These are phyloP conservation scores for Leptosomus discolor DNA, from an alignment of 2,113 vertebrate species.

Conservation along the genomic window DNA sequence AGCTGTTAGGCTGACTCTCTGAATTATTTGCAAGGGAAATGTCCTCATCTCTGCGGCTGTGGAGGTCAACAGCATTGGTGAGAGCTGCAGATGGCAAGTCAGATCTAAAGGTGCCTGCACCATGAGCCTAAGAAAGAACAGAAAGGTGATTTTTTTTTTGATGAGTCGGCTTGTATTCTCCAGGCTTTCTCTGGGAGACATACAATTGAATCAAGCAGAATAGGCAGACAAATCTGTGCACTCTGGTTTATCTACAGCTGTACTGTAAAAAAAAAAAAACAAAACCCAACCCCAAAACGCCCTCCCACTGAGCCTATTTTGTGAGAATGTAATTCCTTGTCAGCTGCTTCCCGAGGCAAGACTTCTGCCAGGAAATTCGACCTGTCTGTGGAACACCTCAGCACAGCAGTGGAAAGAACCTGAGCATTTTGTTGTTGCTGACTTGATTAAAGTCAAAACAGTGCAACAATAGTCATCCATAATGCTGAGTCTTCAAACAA, in stretches of 20 bases:
- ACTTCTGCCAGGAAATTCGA: neutral
- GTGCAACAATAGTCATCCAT: neutral
- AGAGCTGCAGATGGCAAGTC: neutral
- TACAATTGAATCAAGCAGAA: neutral
- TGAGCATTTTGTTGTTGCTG: neutral
- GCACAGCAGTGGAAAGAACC: neutral
- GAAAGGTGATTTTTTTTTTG: neutral
- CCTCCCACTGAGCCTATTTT: neutral
- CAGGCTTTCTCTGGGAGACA: neutral
- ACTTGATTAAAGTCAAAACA: neutral
- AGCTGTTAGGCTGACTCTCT: neutral
- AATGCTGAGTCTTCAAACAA: neutral
- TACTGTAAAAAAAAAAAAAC: neutral
- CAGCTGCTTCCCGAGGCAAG: neutral
- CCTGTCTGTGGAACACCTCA: neutral
- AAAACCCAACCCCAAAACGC: too few relatives aligned
- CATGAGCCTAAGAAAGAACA: neutral
- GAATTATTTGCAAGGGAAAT: neutral
- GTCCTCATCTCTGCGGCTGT: neutral
- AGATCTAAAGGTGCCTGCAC: neutral
- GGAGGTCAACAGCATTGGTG: neutral
- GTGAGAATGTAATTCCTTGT: neutral
- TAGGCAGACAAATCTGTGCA: neutral
- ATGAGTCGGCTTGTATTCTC: neutral
- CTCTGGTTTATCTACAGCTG: neutral